Evolutionary conservation across 2,113 vertebrate species (phyloP), one percentile per base, ranked within the genome.

Genomic region (Anguilla rostrata): DNA sequence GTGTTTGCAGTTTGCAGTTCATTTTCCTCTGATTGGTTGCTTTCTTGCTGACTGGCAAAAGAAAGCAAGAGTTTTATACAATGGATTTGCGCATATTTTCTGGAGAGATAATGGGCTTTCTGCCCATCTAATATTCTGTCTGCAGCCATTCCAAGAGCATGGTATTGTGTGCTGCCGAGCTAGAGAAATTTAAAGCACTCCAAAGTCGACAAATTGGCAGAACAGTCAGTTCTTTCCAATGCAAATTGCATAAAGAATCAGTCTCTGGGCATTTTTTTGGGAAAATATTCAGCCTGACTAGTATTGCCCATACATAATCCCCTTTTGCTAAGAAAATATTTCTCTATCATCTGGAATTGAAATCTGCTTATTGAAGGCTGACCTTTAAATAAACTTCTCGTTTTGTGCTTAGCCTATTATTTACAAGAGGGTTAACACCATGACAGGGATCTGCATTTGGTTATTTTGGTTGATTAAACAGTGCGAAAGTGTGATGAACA

Each of bases 1-100:
- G 11, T 53, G 49, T 46, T 9, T 46, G 43, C 43, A 46, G 43
- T 46, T 46, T 46, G 43, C 43, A 46, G 9, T 46, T 9, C 43
- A 46, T 53, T 75, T 34, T 34, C 71, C 71, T 75, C 71, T 34
- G n/a, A 75, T 29, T 22, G 26, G 26, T 34, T 75, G 71, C 71
- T 75, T 75, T 75, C 12, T 75, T 75, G 71, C 71, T 75, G 71
- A 75, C 71, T 34, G 71, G 71, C 71, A 75, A 75, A 75, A 75
- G n/a, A 34, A 75, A 75, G 71, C 71, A 75, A 14, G 26, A 34
- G n/a, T 75, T 75, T 75, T 12, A 75, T 75, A 75, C 26, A n/a
- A 75, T 22, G 71, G 71, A 75, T 75, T 75, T 26, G 26, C 34
- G n/a, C 71, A 75, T 75, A 75, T 75, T 75, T 75, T 75, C 71